phyloP scores from a whole-genome alignment of 1,140 invertebrate species.

The Pinna nobilis region DNA sequence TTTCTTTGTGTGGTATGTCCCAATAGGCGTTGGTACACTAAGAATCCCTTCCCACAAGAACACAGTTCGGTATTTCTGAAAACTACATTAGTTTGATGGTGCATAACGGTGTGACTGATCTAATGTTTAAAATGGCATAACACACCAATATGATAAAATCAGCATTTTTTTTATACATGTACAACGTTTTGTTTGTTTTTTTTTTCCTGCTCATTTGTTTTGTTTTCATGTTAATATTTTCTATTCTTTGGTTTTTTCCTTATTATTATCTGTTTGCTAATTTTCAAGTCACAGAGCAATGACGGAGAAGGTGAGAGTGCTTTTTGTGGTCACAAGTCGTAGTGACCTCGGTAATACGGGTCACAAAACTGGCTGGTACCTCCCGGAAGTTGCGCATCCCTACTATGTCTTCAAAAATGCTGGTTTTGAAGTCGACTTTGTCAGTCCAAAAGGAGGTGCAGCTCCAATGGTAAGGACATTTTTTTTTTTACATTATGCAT shows the following conservation, averaged over 20 bases:
- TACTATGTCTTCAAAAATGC: slow-evolving; percentile 49
- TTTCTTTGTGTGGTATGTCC: no score
- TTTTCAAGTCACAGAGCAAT: background rate
- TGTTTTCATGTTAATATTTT: no score
- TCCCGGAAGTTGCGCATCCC: slow-evolving; percentile 64
- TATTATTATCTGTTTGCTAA: background rate
- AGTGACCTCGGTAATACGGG: slow-evolving; percentile 39
- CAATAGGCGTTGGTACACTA: no score
- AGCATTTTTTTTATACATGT: no score
- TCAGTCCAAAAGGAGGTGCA: slow-evolving; percentile 60
- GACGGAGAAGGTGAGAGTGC: slow-evolving; percentile 34
- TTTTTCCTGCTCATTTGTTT: no score
- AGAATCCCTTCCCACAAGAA: no score
- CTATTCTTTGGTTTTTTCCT: background rate
- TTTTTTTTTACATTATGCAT: background rate
- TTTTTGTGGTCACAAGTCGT: slow-evolving; percentile 55
- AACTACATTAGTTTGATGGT: no score
- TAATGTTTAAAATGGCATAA: no score
- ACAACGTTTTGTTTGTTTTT: no score
- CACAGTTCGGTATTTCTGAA: no score
- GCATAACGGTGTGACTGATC: no score
- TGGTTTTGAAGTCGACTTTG: slow-evolving; percentile 45
- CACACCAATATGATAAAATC: no score
- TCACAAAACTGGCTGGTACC: slow-evolving; percentile 61
- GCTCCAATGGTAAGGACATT: slow-evolving; percentile 53